Conservation (phyloP, 2,888 invertebrate genomes). For the Nasonovia ribisnigri region DNA sequence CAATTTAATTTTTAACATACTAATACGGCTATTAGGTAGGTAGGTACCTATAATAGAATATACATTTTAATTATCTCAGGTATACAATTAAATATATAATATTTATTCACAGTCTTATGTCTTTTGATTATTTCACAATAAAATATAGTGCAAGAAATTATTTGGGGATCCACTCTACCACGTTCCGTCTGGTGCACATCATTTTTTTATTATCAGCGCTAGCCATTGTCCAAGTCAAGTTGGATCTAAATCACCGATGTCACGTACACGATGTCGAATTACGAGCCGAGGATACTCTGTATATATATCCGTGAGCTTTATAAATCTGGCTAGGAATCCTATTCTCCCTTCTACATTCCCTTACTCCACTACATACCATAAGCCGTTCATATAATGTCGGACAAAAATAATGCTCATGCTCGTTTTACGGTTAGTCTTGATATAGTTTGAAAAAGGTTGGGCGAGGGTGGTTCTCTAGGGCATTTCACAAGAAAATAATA, state of each 20-base stretch:
- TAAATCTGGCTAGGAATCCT: constrained; percentile 44
- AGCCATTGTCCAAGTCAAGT: constrained; percentile 61
- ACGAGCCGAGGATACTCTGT: constrained; percentile 44
- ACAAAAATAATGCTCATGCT: constrained; percentile 52
- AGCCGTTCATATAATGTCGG: constrained; percentile 48
- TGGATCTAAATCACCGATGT: constrained; percentile 54
- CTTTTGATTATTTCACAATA: neutral
- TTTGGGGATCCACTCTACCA: neutral
- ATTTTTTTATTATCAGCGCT: constrained; percentile 55
- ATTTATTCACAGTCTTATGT: neutral
- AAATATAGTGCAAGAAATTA: neutral
- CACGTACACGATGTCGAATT: constrained; percentile 62
- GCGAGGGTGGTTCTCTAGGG: constrained; percentile 11
- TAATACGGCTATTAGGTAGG: no score
- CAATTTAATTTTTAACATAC: no score
- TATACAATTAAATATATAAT: neutral
- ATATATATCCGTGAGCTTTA: constrained; percentile 42
- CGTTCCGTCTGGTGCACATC: constrained; percentile 32
- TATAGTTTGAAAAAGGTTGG: constrained; percentile 20
- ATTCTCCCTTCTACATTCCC: neutral
- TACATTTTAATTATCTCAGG: neutral
- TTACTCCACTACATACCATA: constrained; percentile 15
- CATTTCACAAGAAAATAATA: constrained; percentile 23
- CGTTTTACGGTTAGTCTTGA: constrained; percentile 37
- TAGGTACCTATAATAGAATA: no score